These are phyloP conservation scores for Labia minor DNA, from an alignment of 2,888 invertebrate species.

Conservation along the genomic window DNA sequence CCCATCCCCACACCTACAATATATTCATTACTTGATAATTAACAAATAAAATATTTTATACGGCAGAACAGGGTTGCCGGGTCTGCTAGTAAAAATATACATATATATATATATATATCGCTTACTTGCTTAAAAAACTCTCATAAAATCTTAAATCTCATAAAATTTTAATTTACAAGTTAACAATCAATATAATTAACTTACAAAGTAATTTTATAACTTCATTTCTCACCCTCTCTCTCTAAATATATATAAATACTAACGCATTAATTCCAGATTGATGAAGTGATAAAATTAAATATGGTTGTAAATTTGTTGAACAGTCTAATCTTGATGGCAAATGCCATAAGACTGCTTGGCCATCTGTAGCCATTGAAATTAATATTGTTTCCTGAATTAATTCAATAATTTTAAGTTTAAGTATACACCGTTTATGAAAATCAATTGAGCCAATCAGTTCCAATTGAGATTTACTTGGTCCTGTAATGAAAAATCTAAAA, in stretches of 20 bases:
- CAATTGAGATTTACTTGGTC: slow-evolving; percentile 26
- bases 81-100: too few relatives aligned
- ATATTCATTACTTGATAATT: too few relatives aligned
- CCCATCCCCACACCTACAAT: too few relatives aligned
- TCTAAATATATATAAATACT: neutral
- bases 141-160: too few relatives aligned
- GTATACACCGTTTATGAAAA: slow-evolving; percentile 53
- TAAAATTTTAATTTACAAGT: too few relatives aligned
- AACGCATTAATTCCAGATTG: slow-evolving; percentile 65
- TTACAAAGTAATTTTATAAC: too few relatives aligned
- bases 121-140: too few relatives aligned
- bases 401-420: slow-evolving; percentile 46
- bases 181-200: too few relatives aligned
- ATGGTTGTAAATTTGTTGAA: slow-evolving; percentile 34
- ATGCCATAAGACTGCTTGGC: slow-evolving; percentile 57
- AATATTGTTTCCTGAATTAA: slow-evolving; percentile 36
- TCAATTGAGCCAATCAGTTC: slow-evolving; percentile 31
- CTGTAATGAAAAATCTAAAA: slow-evolving; percentile 31
- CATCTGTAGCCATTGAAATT: slow-evolving; percentile 57
- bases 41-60: too few relatives aligned
- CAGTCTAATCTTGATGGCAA: neutral
- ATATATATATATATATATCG: too few relatives aligned
- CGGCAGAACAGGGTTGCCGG: too few relatives aligned
- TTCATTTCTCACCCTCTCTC: too few relatives aligned
- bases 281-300: slow-evolving; percentile 45